phyloP scores from a whole-genome alignment of 2,888 invertebrate genomes.

The Aporophyla nigra region DNA sequence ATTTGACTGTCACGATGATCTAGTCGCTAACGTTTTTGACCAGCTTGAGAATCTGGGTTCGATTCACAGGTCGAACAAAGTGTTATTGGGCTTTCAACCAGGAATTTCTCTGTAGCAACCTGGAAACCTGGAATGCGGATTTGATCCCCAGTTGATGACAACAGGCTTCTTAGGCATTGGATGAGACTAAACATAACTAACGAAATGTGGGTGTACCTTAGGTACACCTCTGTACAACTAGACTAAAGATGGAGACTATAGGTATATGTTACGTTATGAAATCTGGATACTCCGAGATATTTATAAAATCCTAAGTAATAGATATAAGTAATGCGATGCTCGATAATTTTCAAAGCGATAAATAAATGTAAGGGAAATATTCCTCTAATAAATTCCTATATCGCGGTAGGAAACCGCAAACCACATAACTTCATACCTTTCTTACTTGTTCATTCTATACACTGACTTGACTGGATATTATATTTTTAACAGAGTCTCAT shows the following conservation, averaged over 20 bases:
- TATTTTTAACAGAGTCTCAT: constrained; percentile 28
- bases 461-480: constrained; percentile 49
- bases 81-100: not conserved
- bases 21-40: not conserved
- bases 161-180: not conserved
- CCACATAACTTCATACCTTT: constrained; percentile 58
- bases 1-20: not conserved
- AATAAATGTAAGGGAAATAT: constrained; percentile 42
- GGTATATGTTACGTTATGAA: not conserved
- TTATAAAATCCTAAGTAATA: not conserved
- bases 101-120: not conserved
- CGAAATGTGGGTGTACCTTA: not conserved
- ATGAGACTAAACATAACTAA: not conserved
- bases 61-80: not conserved
- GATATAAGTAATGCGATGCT: constrained; percentile 23
- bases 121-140: not conserved
- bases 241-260: not conserved
- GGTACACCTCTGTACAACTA: not conserved
- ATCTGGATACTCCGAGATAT: not conserved
- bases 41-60: not conserved
- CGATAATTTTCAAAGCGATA: not conserved
- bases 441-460: constrained; percentile 40
- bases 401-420: constrained; percentile 64
- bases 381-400: constrained; percentile 55
- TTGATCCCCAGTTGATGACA: not conserved